Percentiles rank a stretch among this genome's conserved stretches.
These are phyloP conservation scores for Oenanthe melanoleuca DNA, from an alignment of 2,113 vertebrate species.

Conservation along the genomic window DNA sequence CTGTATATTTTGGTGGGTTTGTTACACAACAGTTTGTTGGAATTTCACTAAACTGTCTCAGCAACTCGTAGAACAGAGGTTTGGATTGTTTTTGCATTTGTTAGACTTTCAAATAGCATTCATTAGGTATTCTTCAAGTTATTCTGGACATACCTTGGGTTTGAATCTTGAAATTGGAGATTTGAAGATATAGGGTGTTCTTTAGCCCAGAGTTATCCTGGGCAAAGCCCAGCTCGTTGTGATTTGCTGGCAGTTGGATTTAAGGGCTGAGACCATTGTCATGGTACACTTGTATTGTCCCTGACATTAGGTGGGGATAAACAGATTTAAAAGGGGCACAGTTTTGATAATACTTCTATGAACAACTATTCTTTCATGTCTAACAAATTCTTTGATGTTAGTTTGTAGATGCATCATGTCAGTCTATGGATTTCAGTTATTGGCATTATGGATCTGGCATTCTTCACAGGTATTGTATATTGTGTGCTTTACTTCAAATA, in stretches of 20 bases:
- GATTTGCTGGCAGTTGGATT: background rate
- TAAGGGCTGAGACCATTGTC: background rate
- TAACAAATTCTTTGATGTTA: background rate
- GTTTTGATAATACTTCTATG: background rate
- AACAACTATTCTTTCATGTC: background rate
- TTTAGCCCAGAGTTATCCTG: background rate
- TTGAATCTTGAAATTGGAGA: background rate
- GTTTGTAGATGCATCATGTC: accelerated
- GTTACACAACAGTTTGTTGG: background rate
- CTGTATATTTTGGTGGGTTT: background rate
- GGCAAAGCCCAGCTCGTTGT: background rate
- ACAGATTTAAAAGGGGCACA: background rate
- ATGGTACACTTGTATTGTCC: background rate
- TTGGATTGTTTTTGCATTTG: background rate
- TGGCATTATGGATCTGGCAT: background rate
- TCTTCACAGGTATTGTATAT: background rate
- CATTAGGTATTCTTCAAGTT: background rate
- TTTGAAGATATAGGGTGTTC: background rate
- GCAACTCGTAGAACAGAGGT: background rate
- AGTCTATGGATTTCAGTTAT: background rate
- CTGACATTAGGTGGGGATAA: background rate
- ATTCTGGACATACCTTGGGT: background rate
- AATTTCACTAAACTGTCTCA: background rate
- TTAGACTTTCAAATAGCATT: background rate
- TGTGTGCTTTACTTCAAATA: background rate